These are phyloP conservation scores for Alosa sapidissima DNA, from an alignment of 2,797 vertebrate genomes.

Conservation along the genomic window DNA sequence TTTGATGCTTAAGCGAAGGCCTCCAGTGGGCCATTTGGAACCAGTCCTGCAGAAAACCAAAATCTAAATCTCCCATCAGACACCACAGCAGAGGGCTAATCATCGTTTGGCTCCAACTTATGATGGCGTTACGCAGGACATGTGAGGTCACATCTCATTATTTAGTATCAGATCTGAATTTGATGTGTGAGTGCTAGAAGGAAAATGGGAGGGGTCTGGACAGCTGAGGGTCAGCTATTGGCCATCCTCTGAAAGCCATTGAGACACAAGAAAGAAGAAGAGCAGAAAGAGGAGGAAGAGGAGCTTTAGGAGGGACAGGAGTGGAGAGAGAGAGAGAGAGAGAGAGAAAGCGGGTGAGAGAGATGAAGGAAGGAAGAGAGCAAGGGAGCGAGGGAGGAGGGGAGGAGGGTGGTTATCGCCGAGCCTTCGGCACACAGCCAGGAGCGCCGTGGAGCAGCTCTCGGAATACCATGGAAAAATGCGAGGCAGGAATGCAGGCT, in stretches of 20 bases:
- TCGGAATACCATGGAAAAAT: constrained; percentile 78
- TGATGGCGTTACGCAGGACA: neutral
- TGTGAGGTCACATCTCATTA: neutral
- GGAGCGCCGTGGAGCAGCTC: constrained; percentile 64
- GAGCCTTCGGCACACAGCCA: constrained; percentile 65
- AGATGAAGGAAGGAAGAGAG: neutral
- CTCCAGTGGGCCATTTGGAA: neutral
- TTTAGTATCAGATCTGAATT: neutral
- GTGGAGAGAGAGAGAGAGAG: neutral
- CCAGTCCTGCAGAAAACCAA: neutral
- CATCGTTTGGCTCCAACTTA: neutral
- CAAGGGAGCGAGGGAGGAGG: neutral
- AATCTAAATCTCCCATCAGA: neutral
- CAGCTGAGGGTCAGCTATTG: neutral
- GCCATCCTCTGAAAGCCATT: neutral
- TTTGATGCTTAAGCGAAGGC: neutral
- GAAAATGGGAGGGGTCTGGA: neutral
- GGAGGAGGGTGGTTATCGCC: constrained; percentile 45
- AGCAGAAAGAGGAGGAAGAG: neutral
- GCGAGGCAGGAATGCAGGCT: constrained; percentile 80
- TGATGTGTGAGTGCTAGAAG: neutral
- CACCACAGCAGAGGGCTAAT: neutral
- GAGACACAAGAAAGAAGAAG: neutral
- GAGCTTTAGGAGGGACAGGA: neutral
- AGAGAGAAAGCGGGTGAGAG: neutral